Percentiles rank a stretch among this genome's conserved stretches.
These are phyloP conservation scores for Stegostoma tigrinum DNA, from an alignment of 2,113 vertebrate species.

Conservation along the genomic window DNA sequence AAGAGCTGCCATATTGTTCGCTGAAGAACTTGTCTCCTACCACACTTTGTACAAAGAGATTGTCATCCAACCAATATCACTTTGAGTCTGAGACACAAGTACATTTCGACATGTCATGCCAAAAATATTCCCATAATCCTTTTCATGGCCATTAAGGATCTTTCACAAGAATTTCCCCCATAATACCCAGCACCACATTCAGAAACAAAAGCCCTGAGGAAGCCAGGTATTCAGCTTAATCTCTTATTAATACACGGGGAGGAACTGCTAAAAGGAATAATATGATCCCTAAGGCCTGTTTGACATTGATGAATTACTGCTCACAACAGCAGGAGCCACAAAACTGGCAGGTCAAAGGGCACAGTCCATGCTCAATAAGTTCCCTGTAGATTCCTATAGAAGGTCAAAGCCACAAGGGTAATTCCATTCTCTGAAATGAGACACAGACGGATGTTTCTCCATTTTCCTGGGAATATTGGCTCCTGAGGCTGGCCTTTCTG, in stretches of 20 bases:
- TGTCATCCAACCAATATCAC: not conserved
- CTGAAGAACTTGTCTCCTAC: not conserved
- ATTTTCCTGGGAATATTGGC: constrained; percentile 32
- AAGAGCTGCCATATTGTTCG: not conserved
- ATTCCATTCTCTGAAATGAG: constrained; percentile 38
- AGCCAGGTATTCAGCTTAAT: not conserved
- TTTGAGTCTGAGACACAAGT: not conserved
- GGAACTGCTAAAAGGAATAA: constrained; percentile 20
- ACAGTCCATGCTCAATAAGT: constrained; percentile 10
- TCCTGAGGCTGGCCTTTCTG: not conserved
- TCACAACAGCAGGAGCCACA: constrained; percentile 32
- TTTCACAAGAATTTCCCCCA: not conserved
- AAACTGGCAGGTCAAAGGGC: constrained; percentile 31
- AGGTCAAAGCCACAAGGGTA: constrained; percentile 32
- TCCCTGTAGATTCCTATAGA: constrained; percentile 28
- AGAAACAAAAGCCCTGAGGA: not conserved
- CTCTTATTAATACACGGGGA: constrained; percentile 37
- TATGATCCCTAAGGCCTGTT: constrained; percentile 22
- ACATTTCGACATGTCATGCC: not conserved
- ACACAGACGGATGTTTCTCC: constrained; percentile 35
- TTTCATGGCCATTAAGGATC: not conserved
- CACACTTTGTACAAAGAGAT: not conserved
- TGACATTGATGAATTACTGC: constrained; percentile 36
- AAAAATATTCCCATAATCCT: constrained; percentile 1
- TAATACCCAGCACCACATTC: constrained; percentile 8